These are phyloP conservation scores for Xanthorhoe spadicearia DNA, from an alignment of 2,888 invertebrate species.

Conservation along the genomic window DNA sequence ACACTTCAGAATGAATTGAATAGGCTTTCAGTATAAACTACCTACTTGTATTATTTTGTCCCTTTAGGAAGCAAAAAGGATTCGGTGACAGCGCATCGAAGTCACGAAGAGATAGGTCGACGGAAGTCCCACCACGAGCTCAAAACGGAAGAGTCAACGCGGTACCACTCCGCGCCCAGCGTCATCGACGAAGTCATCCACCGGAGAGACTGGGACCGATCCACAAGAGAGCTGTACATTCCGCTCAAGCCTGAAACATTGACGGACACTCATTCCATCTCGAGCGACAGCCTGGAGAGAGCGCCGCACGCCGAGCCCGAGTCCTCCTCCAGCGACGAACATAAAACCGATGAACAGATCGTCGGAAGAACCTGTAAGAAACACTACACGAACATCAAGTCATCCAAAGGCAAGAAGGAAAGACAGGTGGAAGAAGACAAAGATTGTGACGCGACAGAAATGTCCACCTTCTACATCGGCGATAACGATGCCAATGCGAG, in stretches of 20 bases:
- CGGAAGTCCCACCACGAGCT: conserved; percentile 60
- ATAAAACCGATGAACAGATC: conserved; percentile 50
- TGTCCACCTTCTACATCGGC: conserved; percentile 68
- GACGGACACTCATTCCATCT: conserved; percentile 43
- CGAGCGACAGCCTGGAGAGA: conserved; percentile 48
- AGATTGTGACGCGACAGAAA: conserved; percentile 69
- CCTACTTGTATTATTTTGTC: not conserved
- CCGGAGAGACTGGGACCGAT: conserved; percentile 77
- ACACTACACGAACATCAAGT: conserved; percentile 75
- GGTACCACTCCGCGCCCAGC: conserved; percentile 78
- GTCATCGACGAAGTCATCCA: conserved; percentile 76
- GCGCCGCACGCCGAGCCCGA: conserved; percentile 56
- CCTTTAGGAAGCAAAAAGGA: conserved; percentile 61
- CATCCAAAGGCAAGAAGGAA: conserved; percentile 61
- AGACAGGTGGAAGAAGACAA: conserved; percentile 65
- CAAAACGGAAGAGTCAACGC: conserved; percentile 51
- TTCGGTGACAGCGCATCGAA: conserved; percentile 67
- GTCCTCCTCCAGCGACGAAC: conserved; percentile 55
- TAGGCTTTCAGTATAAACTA: not conserved
- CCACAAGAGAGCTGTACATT: conserved; percentile 70
- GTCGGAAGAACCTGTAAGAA: conserved; percentile 65
- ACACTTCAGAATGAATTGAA: not conserved
- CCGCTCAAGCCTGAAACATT: conserved; percentile 56
- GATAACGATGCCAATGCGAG: conserved; percentile 47
- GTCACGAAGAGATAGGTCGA: conserved; percentile 73